Evolutionary conservation across 2,113 vertebrate species (phyloP), one percentile per base, ranked within the genome.

Genomic region (Esox niger): DNA sequence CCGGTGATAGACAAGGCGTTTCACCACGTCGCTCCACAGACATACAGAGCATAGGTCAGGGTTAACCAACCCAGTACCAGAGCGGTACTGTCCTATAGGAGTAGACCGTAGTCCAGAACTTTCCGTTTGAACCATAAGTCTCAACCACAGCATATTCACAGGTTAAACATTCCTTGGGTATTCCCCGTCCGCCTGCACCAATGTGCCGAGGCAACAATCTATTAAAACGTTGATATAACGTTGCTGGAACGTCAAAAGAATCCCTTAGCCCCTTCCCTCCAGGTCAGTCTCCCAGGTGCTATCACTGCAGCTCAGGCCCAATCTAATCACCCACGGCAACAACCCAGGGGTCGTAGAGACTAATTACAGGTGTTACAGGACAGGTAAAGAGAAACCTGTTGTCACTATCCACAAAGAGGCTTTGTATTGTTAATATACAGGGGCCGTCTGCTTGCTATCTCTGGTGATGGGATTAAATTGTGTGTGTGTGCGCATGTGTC

Each of bases 351-450:
- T 84, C 85, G 77, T 21, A 26, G 54, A 66, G 55, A 71, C 62
- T 87, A 83, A 90, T 88, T 83, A 81, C 75, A 85, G 79, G 79
- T 85, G 85, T 74, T 67, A 80, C 69, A 31, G 13, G 78, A 85
- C 78, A 84, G 72, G 81, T 79, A 77, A 69, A 79, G 43, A 38
- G 60, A 63, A 17, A 25, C 20, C 31, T 6, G 20, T 10, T 32
- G 26, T 62, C 66, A 71, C 74, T 52, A 21, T 31, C 62, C 25
- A 88, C 73, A 85, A 84, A 84, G 81, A 62, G 47, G 58, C 75
- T 46, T 67, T 87, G 74, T 83, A 47, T 49, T 29, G 52, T 55
- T 25, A 60, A 38, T 38, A 38, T 38, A 38, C 35, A 38, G 35
- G 35, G 35, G 35, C 35, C 32, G 29, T 20, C 29, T 27, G 35